Evolutionary conservation across 2,113 vertebrate species (phyloP).

Genomic region (Ictidomys tridecemlineatus): DNA sequence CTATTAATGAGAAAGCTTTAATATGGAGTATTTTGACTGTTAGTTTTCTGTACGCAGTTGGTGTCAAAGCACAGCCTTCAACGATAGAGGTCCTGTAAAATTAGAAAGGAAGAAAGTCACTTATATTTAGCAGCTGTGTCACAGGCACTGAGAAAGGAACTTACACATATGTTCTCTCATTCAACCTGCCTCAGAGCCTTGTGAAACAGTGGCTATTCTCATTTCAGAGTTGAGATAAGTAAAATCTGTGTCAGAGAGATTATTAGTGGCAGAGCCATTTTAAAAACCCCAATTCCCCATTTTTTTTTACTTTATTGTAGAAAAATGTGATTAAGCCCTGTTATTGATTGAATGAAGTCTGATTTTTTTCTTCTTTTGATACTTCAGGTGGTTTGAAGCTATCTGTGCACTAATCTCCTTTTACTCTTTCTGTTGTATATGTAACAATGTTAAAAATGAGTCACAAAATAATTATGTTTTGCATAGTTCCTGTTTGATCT

Average conservation of each 20-base stretch:
- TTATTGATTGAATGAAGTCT: not conserved
- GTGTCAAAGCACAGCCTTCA: not conserved
- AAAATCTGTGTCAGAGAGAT: not conserved
- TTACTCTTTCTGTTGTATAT: not conserved
- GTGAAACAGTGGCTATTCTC: not conserved
- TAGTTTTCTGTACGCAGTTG: not conserved
- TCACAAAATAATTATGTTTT: constrained; percentile 16
- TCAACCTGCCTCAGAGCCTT: not conserved
- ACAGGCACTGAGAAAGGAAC: not conserved
- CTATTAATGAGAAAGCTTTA: not conserved
- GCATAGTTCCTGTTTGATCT: not conserved
- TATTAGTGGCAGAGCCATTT: not conserved
- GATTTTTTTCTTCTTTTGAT: not conserved
- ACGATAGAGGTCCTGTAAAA: not conserved
- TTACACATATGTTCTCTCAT: not conserved
- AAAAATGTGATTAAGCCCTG: not conserved
- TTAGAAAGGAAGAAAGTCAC: not conserved
- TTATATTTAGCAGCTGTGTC: not conserved
- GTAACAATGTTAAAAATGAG: not conserved
- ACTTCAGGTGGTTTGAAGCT: not conserved
- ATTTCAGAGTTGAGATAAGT: not conserved
- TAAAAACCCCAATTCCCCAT: not conserved
- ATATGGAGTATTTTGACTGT: not conserved
- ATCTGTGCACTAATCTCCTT: not conserved
- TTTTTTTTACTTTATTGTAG: constrained; percentile 18